Evolutionary conservation across 2,888 invertebrate species (phyloP).

Genomic region (Norana najaformis): DNA sequence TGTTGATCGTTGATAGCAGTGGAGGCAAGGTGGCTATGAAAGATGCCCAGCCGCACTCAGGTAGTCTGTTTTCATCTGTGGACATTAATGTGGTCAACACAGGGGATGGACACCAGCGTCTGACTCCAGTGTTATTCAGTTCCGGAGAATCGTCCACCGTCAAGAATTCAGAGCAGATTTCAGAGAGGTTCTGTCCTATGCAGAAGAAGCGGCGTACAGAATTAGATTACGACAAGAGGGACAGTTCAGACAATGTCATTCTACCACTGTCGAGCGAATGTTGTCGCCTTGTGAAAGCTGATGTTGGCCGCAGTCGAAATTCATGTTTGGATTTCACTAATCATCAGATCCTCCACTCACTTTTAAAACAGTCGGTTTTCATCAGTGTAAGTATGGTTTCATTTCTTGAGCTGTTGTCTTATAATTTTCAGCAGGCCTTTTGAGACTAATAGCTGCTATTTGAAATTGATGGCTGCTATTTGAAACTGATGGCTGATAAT

Average conservation of each 20-base stretch:
- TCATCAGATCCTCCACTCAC: slow-evolving; percentile 16
- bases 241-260: too few species aligned
- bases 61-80: background rate
- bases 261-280: background rate
- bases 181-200: background rate
- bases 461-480: background rate
- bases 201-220: background rate
- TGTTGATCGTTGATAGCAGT: background rate
- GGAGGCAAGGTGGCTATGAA: background rate
- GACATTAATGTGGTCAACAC: background rate
- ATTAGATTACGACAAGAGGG: background rate
- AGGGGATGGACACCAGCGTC: background rate
- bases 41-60: background rate
- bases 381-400: slow-evolving; percentile 16
- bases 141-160: background rate
- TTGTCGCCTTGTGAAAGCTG: background rate
- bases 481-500: background rate
- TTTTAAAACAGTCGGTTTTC: slow-evolving; percentile 15
- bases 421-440: background rate
- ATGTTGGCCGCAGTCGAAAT: background rate
- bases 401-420: background rate
- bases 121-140: background rate
- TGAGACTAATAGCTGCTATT: background rate
- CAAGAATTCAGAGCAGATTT: background rate
- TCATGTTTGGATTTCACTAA: background rate